phyloP scores from a whole-genome alignment of 2,888 invertebrate species.

The Ellobium chinense region DNA sequence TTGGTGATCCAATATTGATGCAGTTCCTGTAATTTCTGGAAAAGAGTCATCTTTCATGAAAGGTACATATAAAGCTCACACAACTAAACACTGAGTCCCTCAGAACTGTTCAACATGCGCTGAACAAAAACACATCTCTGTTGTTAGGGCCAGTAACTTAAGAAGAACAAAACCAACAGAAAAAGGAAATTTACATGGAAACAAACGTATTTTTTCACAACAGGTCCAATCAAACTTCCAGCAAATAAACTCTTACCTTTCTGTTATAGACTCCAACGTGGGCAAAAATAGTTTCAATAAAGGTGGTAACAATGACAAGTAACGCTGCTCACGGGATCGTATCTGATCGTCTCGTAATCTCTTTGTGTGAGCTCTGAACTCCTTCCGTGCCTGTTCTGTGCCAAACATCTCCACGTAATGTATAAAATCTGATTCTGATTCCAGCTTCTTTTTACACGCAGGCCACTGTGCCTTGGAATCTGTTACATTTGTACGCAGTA shows the following conservation, averaged over 20 bases:
- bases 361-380: constrained; percentile 89
- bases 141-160: too few relatives aligned
- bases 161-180: too few relatives aligned
- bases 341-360: constrained; percentile 90
- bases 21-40: too few relatives aligned
- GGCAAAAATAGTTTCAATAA: constrained; percentile 89
- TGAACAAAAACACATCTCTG: too few relatives aligned
- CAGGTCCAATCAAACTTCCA: too few relatives aligned
- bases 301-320: constrained; percentile 88
- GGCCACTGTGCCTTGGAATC: constrained; percentile 86
- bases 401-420: constrained; percentile 93
- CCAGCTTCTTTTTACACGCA: constrained; percentile 87
- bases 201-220: too few relatives aligned
- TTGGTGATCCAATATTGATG: too few relatives aligned
- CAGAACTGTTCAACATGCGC: too few relatives aligned
- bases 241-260: constrained; percentile 83
- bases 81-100: too few relatives aligned
- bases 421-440: constrained; percentile 92
- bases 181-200: too few relatives aligned
- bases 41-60: too few relatives aligned
- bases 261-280: constrained; percentile 85
- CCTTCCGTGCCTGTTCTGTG: constrained; percentile 88
- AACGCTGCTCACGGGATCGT: constrained; percentile 87
- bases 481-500: constrained; percentile 89
- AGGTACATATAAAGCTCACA: too few relatives aligned